These are phyloP conservation scores for Isotomurus palustris DNA, from an alignment of 2,888 invertebrate species.

Conservation along the genomic window DNA sequence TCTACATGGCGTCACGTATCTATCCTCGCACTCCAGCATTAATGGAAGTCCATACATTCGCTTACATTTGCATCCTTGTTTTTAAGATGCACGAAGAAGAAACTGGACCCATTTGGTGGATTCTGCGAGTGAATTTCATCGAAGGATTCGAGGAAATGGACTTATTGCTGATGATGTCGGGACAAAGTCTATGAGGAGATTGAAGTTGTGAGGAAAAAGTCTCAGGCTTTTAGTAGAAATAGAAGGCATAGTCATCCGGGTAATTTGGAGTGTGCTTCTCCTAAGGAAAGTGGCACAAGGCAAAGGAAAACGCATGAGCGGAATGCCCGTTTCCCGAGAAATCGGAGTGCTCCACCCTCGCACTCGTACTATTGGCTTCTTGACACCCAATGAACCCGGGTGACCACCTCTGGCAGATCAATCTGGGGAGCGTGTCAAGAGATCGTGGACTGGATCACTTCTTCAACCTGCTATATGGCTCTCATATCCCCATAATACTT, in stretches of 20 bases:
- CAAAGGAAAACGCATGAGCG: conserved; percentile 27
- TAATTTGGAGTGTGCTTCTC: not conserved
- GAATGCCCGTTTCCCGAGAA: conserved; percentile 24
- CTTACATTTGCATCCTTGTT: too few relatives aligned
- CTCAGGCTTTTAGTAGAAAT: too few relatives aligned
- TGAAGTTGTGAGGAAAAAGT: too few relatives aligned
- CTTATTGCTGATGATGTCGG: too few relatives aligned
- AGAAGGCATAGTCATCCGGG: not conserved
- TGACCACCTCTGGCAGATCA: conserved; percentile 46
- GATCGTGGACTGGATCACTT: conserved; percentile 41
- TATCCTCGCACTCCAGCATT: too few relatives aligned
- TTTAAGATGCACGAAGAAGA: too few relatives aligned
- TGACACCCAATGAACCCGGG: conserved; percentile 47
- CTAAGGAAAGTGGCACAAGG: not conserved
- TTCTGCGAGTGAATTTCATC: too few relatives aligned
- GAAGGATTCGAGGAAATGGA: too few relatives aligned
- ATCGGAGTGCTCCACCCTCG: conserved; percentile 44
- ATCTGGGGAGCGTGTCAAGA: conserved; percentile 47
- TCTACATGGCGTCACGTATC: too few relatives aligned
- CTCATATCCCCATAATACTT: conserved; percentile 24
- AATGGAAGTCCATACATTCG: too few relatives aligned
- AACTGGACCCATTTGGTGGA: too few relatives aligned
- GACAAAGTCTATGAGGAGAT: conserved; percentile 1
- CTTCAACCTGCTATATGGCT: conserved; percentile 31
- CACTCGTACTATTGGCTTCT: conserved; percentile 45